A percentile compares a stretch with the other conserved stretches of the same genome.
phyloP scores from a whole-genome alignment of 2,113 vertebrate species.

The Tenrec ecaudatus region DNA sequence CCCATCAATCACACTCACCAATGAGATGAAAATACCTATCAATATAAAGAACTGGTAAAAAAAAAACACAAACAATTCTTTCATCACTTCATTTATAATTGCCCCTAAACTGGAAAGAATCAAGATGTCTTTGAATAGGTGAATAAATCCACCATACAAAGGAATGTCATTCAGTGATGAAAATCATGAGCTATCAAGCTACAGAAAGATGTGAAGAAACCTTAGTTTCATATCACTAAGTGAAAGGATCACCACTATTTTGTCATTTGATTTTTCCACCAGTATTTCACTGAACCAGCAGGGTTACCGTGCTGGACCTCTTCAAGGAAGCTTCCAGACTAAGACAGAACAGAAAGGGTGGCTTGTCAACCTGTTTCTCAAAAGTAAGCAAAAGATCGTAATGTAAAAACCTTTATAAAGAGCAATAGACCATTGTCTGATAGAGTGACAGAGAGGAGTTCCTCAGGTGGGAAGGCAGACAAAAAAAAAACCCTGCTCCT shows the following conservation, averaged over 20 bases:
- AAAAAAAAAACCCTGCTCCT: too few species aligned
- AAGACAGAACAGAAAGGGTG: too few species aligned
- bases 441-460: too few species aligned
- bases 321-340: too few species aligned
- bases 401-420: too few species aligned
- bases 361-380: too few species aligned
- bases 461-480: too few species aligned
- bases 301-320: too few species aligned
- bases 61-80: background rate
- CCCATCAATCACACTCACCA: background rate
- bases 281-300: too few species aligned
- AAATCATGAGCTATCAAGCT: background rate
- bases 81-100: background rate
- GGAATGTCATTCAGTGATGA: background rate
- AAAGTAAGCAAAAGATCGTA: too few species aligned
- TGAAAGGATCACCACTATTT: background rate
- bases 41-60: background rate
- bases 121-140: background rate
- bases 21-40: background rate
- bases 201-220: background rate
- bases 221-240: background rate
- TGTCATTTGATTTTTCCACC: too few species aligned
- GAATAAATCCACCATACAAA: background rate
- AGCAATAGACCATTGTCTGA: too few species aligned
- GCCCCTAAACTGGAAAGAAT: background rate